A percentile compares a stretch with the other conserved stretches of the same genome.
These are phyloP conservation scores for Furcifer pardalis DNA, from an alignment of 2,797 vertebrate species.

Conservation along the genomic window DNA sequence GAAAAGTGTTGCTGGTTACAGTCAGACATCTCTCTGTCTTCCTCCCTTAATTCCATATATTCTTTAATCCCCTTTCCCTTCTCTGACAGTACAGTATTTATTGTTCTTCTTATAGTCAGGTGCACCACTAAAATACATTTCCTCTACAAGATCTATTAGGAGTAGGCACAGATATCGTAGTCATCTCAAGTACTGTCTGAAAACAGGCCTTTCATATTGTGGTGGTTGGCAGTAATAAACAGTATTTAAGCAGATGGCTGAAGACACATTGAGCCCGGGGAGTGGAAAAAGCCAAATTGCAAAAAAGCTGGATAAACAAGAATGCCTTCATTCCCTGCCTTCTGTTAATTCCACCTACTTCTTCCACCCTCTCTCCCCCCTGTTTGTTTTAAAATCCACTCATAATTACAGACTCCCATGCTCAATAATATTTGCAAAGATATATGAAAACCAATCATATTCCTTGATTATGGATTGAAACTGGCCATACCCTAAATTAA, in stretches of 20 bases:
- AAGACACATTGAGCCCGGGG: constrained; percentile 1
- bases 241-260: constrained; percentile 10
- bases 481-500: neutral
- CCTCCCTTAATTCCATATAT: neutral
- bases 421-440: neutral
- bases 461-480: neutral
- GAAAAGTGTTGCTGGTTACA: neutral
- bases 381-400: neutral
- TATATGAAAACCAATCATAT: neutral
- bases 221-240: constrained; percentile 14
- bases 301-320: constrained; percentile 25
- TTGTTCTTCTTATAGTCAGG: neutral
- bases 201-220: constrained; percentile 16
- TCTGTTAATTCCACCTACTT: neutral
- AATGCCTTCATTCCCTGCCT: constrained; percentile 6
- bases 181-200: constrained; percentile 15
- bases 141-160: constrained; percentile 20
- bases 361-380: neutral
- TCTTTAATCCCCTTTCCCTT: neutral
- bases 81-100: constrained; percentile 1
- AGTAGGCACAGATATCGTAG: constrained; percentile 10
- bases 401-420: neutral
- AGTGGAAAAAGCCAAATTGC: constrained; percentile 25
- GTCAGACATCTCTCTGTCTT: neutral
- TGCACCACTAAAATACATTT: constrained; percentile 6